Percentiles rank a stretch among this genome's conserved stretches.
phyloP scores from a whole-genome alignment of 1,140 invertebrate genomes.

The Liolophura sinensis region DNA sequence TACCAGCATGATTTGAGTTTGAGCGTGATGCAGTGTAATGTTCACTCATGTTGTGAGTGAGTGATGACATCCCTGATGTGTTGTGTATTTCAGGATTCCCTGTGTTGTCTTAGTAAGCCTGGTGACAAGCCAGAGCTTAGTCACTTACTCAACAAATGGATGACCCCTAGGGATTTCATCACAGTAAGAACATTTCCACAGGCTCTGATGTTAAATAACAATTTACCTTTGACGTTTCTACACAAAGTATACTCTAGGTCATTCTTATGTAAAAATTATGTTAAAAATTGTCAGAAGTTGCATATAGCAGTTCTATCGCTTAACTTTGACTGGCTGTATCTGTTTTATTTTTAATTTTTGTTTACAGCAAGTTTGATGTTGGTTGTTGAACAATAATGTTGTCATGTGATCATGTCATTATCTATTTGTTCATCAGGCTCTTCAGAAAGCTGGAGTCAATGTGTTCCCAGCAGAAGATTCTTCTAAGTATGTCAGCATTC shows the following conservation, averaged over 20 bases:
- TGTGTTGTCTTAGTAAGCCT: conserved; percentile 48
- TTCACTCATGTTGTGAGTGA: neutral
- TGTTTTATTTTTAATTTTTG: neutral
- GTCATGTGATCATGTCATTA: no score
- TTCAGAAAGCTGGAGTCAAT: conserved; percentile 78
- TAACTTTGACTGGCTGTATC: no score
- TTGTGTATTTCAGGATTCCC: conserved; percentile 35
- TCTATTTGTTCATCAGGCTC: conserved; percentile 62
- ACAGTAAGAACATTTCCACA: conserved; percentile 25
- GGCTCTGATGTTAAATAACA: neutral
- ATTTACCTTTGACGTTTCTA: conserved; percentile 2
- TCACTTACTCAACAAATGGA: conserved; percentile 49
- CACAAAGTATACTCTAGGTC: conserved; percentile 68
- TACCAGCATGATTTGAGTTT: no score
- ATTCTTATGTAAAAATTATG: no score
- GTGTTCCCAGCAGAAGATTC: conserved; percentile 88
- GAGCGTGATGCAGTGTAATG: no score
- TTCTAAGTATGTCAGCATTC: conserved; percentile 75
- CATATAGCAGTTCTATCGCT: no score
- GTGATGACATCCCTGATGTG: neutral
- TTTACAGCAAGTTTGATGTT: conserved; percentile 1
- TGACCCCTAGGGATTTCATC: conserved; percentile 49
- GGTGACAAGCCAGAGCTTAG: conserved; percentile 47
- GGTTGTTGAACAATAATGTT: neutral
- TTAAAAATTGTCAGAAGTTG: no score